phyloP scores from a whole-genome alignment of 2,888 invertebrate genomes.

The Onchidella celtica region DNA sequence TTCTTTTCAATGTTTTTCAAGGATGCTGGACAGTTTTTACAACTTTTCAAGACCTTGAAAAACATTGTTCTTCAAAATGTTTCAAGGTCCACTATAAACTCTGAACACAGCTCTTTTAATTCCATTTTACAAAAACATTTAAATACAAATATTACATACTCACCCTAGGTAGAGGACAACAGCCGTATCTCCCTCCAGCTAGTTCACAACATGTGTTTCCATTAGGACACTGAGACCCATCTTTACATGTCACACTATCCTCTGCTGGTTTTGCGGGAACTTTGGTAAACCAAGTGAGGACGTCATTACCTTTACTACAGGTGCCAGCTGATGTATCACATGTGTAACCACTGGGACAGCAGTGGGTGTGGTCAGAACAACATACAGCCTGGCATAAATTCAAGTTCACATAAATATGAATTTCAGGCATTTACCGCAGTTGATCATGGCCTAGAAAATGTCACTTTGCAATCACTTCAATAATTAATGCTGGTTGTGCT shows the following conservation, averaged over 20 bases:
- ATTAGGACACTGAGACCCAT: conserved; percentile 58
- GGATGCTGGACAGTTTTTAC: no score
- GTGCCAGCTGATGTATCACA: conserved; percentile 62
- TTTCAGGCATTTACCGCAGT: no score
- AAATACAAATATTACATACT: neutral
- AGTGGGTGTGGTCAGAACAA: conserved; percentile 74
- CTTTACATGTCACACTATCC: conserved; percentile 57
- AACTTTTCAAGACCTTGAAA: no score
- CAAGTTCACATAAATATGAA: no score
- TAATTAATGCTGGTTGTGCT: no score
- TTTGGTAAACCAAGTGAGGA: conserved; percentile 31
- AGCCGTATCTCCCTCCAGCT: conserved; percentile 55
- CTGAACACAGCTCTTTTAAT: no score
- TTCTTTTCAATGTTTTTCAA: no score
- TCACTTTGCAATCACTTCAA: no score
- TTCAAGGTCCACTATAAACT: neutral
- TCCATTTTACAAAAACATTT: neutral
- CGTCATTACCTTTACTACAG: conserved; percentile 56
- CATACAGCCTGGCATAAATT: conserved; percentile 70
- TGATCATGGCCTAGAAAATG: no score
- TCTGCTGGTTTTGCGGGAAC: conserved; percentile 11
- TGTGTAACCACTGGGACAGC: conserved; percentile 71
- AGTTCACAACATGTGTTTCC: conserved; percentile 70
- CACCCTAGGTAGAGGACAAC: conserved; percentile 53
- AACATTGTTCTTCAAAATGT: no score